Percentiles rank a stretch among this genome's conserved stretches.
Evolutionary conservation across 64 coral and sea anemone genomes (phyloP).

Genomic region (Montipora foliosa): DNA sequence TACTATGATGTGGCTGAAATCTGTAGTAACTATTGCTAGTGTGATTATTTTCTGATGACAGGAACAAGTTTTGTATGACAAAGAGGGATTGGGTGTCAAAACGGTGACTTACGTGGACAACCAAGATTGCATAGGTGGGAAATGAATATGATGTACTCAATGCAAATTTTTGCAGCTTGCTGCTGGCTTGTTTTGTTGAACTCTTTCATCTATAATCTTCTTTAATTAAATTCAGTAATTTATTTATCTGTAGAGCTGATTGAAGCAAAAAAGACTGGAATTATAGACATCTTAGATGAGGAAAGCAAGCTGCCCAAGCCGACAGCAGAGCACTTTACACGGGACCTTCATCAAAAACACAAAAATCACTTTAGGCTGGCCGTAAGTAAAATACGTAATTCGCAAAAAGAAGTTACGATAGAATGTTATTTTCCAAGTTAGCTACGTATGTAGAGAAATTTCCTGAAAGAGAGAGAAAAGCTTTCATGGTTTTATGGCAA

Average conservation of each 20-base stretch:
- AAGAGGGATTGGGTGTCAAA: constrained; percentile 90
- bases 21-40: background rate
- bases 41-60: background rate
- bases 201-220: background rate
- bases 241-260: constrained; percentile 69
- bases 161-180: background rate
- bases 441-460: no score
- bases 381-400: constrained; percentile 30
- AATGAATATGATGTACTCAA: background rate
- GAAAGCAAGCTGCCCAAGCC: constrained; percentile 99
- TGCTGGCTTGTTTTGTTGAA: background rate
- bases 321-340: constrained; percentile 90
- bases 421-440: no score
- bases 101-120: constrained; percentile 91
- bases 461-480: no score
- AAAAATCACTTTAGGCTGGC: constrained; percentile 95
- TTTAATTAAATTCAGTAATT: background rate
- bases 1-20: no score
- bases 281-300: constrained; percentile 93
- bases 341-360: constrained; percentile 94
- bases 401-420: no score
- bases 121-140: constrained; percentile 95
- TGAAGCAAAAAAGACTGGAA: constrained; percentile 91
- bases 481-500: no score
- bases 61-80: constrained; percentile 94